These are phyloP conservation scores for Clupea harengus DNA, from an alignment of 2,113 vertebrate genomes.

Conservation along the genomic window DNA sequence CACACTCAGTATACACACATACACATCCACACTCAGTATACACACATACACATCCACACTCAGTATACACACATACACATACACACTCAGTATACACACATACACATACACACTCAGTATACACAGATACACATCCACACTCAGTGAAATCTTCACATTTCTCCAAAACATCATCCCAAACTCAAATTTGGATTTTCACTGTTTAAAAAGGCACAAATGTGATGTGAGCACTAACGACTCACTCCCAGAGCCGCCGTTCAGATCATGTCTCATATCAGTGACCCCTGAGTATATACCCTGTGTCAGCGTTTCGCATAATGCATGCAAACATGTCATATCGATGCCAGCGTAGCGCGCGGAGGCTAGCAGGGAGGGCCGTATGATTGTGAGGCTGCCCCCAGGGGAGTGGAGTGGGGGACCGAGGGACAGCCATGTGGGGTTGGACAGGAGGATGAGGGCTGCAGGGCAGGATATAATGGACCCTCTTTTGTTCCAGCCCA, in stretches of 20 bases:
- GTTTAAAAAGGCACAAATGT: neutral
- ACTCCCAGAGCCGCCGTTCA: neutral
- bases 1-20: too few species aligned
- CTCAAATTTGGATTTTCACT: neutral
- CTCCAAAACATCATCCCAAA: neutral
- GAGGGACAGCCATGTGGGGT: neutral
- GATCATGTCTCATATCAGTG: neutral
- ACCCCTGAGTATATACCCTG: constrained; percentile 41
- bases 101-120: neutral
- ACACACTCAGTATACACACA: neutral
- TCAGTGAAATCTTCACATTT: neutral
- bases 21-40: neutral
- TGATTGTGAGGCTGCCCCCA: neutral
- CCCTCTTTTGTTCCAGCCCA: constrained; percentile 42
- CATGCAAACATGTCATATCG: constrained; percentile 46
- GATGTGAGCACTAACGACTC: neutral
- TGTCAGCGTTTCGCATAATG: constrained; percentile 56
- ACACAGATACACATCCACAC: too few species aligned
- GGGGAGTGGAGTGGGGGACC: neutral
- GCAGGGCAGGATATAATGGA: constrained; percentile 46
- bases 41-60: neutral
- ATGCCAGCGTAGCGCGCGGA: neutral
- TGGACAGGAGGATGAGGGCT: constrained; percentile 29
- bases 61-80: neutral
- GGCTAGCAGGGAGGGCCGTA: neutral